Conservation (phyloP, 2,888 invertebrate species). For the Lasioglossum leucozonium region DNA sequence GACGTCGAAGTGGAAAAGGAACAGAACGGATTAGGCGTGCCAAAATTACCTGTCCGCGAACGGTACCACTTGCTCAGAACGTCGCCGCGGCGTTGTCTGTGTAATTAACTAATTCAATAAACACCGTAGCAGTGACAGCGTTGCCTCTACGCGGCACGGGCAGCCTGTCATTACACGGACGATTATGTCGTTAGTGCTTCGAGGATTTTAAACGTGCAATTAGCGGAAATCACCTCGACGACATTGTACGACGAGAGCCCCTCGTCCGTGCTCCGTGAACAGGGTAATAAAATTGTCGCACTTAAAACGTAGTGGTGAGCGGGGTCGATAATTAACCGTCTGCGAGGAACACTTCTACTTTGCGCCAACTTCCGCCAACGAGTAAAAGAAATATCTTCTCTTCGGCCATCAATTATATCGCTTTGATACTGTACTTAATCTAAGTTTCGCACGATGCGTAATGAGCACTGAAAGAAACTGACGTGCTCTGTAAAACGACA, state of each 20-base stretch:
- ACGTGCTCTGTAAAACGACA: background rate
- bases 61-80: slow-evolving; percentile 24
- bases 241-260: slow-evolving; percentile 38
- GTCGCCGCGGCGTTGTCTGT: slow-evolving; percentile 22
- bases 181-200: slow-evolving; percentile 75
- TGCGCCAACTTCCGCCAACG: background rate
- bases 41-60: slow-evolving; percentile 32
- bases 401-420: background rate
- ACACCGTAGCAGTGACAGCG: slow-evolving; percentile 75
- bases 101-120: slow-evolving; percentile 77
- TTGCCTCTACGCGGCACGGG: slow-evolving; percentile 63
- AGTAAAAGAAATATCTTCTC: background rate
- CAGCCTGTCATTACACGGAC: slow-evolving; percentile 74
- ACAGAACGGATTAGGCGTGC: slow-evolving; percentile 12
- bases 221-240: slow-evolving; percentile 66
- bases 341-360: background rate
- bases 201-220: slow-evolving; percentile 72
- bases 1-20: slow-evolving; percentile 6
- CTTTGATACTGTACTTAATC: background rate
- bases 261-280: slow-evolving; percentile 24
- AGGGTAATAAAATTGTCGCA: slow-evolving; percentile 55
- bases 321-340: slow-evolving; percentile 45
- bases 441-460: background rate
- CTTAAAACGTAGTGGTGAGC: slow-evolving; percentile 23
- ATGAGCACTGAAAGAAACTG: background rate